A percentile compares a stretch with the other conserved stretches of the same genome.
Evolutionary conservation across 2,888 invertebrate genomes (phyloP).

Genomic region (Azorinus chamasolen): DNA sequence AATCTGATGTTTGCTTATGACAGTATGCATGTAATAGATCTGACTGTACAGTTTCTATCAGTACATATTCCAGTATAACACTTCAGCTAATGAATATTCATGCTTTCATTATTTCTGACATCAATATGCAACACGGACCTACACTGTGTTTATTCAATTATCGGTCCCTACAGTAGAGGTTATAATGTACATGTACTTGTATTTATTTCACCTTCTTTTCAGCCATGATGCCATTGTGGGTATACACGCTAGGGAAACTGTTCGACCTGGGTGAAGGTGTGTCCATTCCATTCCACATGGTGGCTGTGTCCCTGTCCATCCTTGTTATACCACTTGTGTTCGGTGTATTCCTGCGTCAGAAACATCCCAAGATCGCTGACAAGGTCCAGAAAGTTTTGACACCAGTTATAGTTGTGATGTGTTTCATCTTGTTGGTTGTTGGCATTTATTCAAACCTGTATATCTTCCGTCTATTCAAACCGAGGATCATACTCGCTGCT

Average conservation of each 20-base stretch:
- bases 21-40: no score
- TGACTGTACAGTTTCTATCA: no score
- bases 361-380: constrained; percentile 89
- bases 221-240: constrained; percentile 96
- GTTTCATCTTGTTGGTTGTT: constrained; percentile 94
- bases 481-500: constrained; percentile 76
- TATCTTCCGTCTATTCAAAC: constrained; percentile 94
- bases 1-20: no score
- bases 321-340: constrained; percentile 91
- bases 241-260: constrained; percentile 93
- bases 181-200: no score
- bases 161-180: no score
- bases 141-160: no score
- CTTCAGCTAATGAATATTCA: no score
- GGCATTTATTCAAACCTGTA: constrained; percentile 96
- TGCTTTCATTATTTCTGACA: no score
- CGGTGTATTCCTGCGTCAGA: constrained; percentile 85
- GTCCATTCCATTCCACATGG: constrained; percentile 92
- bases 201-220: no score
- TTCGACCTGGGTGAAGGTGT: constrained; percentile 88
- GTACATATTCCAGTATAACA: no score
- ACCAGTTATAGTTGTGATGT: constrained; percentile 92
- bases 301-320: constrained; percentile 91
- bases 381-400: constrained; percentile 90
- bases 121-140: no score